These are phyloP conservation scores for Scolopax mira DNA, from an alignment of 2,113 vertebrate genomes.

Conservation along the genomic window DNA sequence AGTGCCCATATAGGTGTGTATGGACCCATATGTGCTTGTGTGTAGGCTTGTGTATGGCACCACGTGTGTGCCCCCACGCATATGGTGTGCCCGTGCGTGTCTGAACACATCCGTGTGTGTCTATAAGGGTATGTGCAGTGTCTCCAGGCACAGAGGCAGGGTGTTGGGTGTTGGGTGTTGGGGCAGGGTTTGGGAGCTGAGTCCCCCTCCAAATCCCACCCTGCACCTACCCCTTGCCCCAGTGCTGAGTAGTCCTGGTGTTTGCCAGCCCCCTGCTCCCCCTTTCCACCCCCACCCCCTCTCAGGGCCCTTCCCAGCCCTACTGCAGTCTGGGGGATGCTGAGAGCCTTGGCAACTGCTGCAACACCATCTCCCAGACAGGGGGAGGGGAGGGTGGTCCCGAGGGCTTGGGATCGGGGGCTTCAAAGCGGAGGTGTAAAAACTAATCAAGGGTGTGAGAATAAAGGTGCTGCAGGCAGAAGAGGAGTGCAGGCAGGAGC, in stretches of 20 bases:
- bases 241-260: background rate
- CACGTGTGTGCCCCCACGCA: accelerated
- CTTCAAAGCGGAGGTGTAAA: background rate
- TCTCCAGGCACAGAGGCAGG: accelerated
- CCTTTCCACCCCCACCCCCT: too few species aligned
- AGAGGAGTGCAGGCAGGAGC: accelerated
- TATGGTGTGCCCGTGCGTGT: accelerated
- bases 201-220: accelerated
- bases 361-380: accelerated
- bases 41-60: background rate
- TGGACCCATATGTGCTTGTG: background rate
- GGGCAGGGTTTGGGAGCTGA: background rate
- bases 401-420: accelerated
- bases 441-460: background rate
- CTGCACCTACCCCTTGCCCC: accelerated
- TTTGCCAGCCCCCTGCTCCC: accelerated
- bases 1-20: background rate
- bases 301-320: background rate
- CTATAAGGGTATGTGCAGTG: background rate
- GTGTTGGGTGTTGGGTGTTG: too few species aligned
- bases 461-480: background rate
- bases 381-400: accelerated
- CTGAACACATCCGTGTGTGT: accelerated
- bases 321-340: background rate
- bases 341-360: background rate